Percentiles rank a stretch among this genome's conserved stretches.
Evolutionary conservation across 2,797 vertebrate genomes (phyloP).

Genomic region (Thalassophryne amazonica): DNA sequence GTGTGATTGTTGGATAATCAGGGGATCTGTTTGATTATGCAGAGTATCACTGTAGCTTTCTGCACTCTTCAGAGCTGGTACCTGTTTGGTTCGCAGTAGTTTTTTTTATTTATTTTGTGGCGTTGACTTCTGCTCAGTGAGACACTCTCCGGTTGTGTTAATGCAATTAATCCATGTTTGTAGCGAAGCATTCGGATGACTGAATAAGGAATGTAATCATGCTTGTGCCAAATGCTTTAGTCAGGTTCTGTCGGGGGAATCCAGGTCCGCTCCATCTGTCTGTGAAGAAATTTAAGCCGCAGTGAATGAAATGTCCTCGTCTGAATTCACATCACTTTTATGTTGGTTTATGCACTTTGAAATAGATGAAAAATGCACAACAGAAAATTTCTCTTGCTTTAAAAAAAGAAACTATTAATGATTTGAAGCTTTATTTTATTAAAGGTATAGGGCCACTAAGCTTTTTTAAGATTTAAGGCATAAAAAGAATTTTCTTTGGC

Average conservation of each 20-base stretch:
- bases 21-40: constrained; percentile 36
- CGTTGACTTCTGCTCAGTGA: neutral
- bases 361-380: neutral
- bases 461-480: no score
- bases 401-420: no score
- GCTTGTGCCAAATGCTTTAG: constrained; percentile 34
- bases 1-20: constrained; percentile 36
- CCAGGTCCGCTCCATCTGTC: constrained; percentile 1
- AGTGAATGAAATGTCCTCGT: neutral
- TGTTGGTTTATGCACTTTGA: neutral
- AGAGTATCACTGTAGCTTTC: constrained; percentile 13
- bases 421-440: no score
- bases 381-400: neutral
- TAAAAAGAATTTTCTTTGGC: no score
- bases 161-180: neutral
- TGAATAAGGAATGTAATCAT: constrained; percentile 3
- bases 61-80: constrained; percentile 9
- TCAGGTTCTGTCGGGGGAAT: neutral
- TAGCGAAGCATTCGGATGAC: neutral
- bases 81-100: no score
- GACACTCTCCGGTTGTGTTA: neutral
- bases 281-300: constrained; percentile 1
- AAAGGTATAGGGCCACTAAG: no score
- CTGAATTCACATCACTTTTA: neutral
- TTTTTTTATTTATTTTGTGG: constrained; percentile 20